Percentiles rank a stretch among this genome's conserved stretches.
Conservation (phyloP, 1,140 invertebrate genomes). For the Oedothorax gibbosus region DNA sequence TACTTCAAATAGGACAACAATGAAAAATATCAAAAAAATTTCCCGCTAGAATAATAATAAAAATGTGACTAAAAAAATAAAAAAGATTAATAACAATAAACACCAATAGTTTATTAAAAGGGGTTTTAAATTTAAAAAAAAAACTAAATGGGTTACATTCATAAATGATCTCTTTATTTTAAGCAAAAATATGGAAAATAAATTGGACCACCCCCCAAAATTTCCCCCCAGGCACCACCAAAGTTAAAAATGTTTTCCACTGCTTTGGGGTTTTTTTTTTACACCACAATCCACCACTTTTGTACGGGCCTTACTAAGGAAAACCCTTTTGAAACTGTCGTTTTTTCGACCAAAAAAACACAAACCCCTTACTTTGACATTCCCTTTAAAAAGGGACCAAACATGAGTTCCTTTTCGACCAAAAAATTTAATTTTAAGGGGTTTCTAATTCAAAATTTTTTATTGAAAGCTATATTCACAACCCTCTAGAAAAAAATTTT, state of each 20-base stretch:
- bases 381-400: no score
- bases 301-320: constrained; percentile 67
- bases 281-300: constrained; percentile 63
- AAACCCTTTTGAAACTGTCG: constrained; percentile 65
- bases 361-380: constrained; percentile 36
- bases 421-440: no score
- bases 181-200: constrained; percentile 62
- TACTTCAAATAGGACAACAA: no score
- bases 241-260: constrained; percentile 66
- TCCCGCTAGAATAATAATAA: no score
- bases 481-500: no score
- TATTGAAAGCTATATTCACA: no score
- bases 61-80: no score
- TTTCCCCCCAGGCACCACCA: constrained; percentile 63
- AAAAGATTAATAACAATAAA: no score
- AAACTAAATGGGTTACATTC: no score
- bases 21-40: no score
- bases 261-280: constrained; percentile 64
- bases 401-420: no score
- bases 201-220: constrained; percentile 64
- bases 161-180: background rate
- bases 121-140: background rate
- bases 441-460: no score
- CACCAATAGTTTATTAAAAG: background rate
- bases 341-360: constrained; percentile 59